Evolutionary conservation across 2,888 invertebrate genomes (phyloP).

Genomic region (Mythimna vitellina): DNA sequence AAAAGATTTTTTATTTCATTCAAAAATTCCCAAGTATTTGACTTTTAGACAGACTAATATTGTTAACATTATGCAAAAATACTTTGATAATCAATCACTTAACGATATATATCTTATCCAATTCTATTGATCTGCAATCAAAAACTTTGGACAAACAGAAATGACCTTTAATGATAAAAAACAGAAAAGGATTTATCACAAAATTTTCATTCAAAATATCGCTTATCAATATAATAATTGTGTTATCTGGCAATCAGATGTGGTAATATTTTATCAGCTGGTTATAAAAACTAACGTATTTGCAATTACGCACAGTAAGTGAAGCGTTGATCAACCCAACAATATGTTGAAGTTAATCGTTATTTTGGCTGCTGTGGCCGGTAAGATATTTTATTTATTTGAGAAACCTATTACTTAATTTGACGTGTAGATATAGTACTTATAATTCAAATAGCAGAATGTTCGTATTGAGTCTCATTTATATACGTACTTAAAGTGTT

Average conservation of each 20-base stretch:
- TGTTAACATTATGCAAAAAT: conserved; percentile 11
- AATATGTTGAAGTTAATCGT: conserved; percentile 59
- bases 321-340: conserved; percentile 2
- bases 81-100: conserved; percentile 19
- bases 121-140: conserved; percentile 24
- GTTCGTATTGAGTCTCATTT: too few relatives aligned
- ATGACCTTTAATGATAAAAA: conserved; percentile 51
- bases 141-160: conserved; percentile 41
- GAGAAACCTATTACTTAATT: too few relatives aligned
- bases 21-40: too few relatives aligned
- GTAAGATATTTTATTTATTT: conserved; percentile 56
- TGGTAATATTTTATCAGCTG: not conserved
- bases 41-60: not conserved
- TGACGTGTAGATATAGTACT: too few relatives aligned
- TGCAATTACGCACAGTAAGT: conserved; percentile 12
- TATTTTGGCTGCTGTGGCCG: conserved; percentile 55
- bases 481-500: too few relatives aligned
- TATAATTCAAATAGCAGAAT: too few relatives aligned
- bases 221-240: not conserved
- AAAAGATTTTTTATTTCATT: too few relatives aligned
- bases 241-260: conserved; percentile 25
- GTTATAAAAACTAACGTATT: conserved; percentile 44
- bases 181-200: conserved; percentile 3
- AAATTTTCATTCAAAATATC: conserved; percentile 3
- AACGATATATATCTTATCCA: conserved; percentile 48